phyloP scores from a whole-genome alignment of 2,113 vertebrate species.

The Oreochromis spilurus region DNA sequence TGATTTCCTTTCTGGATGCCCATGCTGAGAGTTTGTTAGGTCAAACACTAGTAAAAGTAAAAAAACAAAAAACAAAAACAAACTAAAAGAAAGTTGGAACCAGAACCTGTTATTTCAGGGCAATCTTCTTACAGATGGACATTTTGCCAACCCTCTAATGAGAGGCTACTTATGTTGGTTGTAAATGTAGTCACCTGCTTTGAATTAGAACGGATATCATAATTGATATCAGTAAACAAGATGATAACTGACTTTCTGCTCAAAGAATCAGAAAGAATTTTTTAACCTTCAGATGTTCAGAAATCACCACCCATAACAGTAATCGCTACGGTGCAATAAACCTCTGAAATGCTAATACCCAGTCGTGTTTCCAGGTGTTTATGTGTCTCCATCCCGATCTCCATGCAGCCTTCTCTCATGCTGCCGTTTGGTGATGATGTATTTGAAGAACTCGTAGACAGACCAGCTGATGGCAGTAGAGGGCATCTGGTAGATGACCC shows the following conservation, averaged over 20 bases:
- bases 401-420: constrained; percentile 73
- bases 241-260: not conserved
- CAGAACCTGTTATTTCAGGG: not conserved
- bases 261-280: not conserved
- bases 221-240: not conserved
- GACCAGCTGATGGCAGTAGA: constrained; percentile 98
- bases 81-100: not conserved
- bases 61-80: not conserved
- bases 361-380: not conserved
- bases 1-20: not conserved
- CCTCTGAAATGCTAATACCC: not conserved
- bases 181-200: not conserved
- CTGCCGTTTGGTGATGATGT: constrained; percentile 89
- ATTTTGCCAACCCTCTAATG: not conserved
- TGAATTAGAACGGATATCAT: not conserved
- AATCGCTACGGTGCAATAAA: not conserved
- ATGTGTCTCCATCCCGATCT: constrained; percentile 42
- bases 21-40: not conserved
- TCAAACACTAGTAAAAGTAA: not conserved
- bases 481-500: constrained; percentile 97
- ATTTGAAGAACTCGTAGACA: constrained; percentile 98
- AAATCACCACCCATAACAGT: not conserved
- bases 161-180: not conserved
- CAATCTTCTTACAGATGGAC: not conserved
- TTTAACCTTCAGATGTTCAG: not conserved